Base-by-base conservation (phyloP, 2,888 invertebrate genomes). In the Mythimna vitellina region DNA sequence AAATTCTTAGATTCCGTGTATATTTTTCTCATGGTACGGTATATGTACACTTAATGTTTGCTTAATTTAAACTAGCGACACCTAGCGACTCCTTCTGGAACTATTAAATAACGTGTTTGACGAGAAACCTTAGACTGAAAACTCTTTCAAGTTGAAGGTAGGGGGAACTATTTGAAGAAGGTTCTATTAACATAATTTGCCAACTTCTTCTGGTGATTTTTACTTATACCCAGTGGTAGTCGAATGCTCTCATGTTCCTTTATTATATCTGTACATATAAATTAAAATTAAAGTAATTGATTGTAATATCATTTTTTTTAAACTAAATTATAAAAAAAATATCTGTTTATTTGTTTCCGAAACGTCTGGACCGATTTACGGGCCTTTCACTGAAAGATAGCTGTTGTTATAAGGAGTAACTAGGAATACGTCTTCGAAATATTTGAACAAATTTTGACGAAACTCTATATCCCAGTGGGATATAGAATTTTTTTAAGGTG, bases 91-190 rank as follows among this genome's bases (percentile, higher is more conserved):
- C 0, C 14, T 1, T 20, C 7, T 14, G 10, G 20, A 62, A 79
- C 73, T 62, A 51, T 54, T 32, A 12, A 42, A 32, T 20, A 22
- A 49, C 42, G n/a, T 58, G 64, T 14, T 38, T 51, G n/a, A 10
- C 25, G 4, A 32, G 53, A 54, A 35, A 14, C 54, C 32, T 65
- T 62, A 12, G 20, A 56, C 8, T n/a, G 22, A 32, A 38, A 53
- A 46, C 14, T n/a, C 12, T n/a, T 42, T 29, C 5, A 1, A 25
- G 5, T 54, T 0, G 20, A 25, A 14, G 17, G 56, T 46, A 82
- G 83, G 20, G 53, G 79, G 79, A 49, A 54, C 54, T 79, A 1
- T 78, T 72, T 54, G 8, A 10, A 7, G 5, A 14, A 17, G 49
- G 76, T 76, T 49, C 38, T 12, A 10, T 0, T 29, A 76, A 29